These are phyloP conservation scores for Nothocercus nigrocapillus DNA, from an alignment of 2,113 vertebrate species.

Conservation along the genomic window DNA sequence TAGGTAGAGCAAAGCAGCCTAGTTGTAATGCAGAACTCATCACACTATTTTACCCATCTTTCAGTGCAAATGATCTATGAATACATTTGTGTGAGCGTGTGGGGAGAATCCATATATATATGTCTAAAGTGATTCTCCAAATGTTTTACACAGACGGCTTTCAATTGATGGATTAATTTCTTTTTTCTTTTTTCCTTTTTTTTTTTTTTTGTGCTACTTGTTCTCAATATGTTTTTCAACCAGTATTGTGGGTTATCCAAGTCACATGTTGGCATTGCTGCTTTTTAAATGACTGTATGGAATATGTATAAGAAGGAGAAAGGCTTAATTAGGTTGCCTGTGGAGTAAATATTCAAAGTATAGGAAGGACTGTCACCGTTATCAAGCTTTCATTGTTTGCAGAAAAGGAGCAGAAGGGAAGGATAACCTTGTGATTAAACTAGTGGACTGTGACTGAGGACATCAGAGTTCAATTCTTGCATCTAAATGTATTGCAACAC, in stretches of 20 bases:
- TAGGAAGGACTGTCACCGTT: not conserved
- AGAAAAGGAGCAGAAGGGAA: conserved; percentile 14
- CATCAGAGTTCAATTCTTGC: conserved; percentile 16
- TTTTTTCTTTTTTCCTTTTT: too few relatives aligned
- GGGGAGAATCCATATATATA: not conserved
- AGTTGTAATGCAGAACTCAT: not conserved
- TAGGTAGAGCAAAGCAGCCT: not conserved
- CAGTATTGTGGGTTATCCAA: not conserved
- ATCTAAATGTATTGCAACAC: not conserved
- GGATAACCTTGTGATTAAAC: conserved; percentile 36
- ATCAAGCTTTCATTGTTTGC: not conserved
- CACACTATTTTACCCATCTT: not conserved
- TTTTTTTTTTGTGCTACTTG: not conserved
- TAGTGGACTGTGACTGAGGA: conserved; percentile 16
- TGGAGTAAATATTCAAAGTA: not conserved
- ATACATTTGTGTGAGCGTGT: not conserved
- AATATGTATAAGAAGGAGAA: not conserved
- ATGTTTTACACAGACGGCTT: not conserved
- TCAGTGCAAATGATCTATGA: not conserved
- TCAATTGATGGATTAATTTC: not conserved
- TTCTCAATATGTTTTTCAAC: not conserved
- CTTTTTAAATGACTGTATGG: not conserved
- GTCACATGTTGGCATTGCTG: not conserved
- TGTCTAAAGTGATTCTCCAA: not conserved
- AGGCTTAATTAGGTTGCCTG: not conserved